A percentile compares a stretch with the other conserved stretches of the same genome.
These are phyloP conservation scores for Halcyon badia DNA, from an alignment of 2,797 vertebrate species.

Conservation along the genomic window DNA sequence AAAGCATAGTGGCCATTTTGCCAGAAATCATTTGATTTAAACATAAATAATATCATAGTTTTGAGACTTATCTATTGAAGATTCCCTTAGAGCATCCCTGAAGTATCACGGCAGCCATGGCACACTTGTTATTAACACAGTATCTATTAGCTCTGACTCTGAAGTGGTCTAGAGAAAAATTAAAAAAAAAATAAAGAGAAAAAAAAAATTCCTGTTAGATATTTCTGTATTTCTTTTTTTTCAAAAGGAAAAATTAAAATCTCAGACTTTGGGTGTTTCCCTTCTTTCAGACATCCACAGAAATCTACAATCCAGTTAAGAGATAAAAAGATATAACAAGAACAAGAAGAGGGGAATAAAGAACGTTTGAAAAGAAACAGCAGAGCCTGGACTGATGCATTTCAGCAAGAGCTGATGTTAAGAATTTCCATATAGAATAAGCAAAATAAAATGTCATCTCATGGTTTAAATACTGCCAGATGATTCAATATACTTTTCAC, in stretches of 20 bases:
- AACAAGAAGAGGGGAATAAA: slow-evolving; percentile 28
- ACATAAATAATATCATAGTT: neutral
- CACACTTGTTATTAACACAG: neutral
- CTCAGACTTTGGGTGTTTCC: neutral
- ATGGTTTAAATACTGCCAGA: slow-evolving; percentile 71
- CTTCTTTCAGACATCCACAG: neutral
- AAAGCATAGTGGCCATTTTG: neutral
- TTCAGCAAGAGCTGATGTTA: slow-evolving; percentile 51
- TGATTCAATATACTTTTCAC: slow-evolving; percentile 69
- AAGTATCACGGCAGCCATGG: neutral
- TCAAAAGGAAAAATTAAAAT: neutral
- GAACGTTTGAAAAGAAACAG: slow-evolving; percentile 56
- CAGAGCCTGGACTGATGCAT: neutral
- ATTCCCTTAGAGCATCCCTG: neutral
- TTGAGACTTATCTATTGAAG: neutral
- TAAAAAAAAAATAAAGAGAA: neutral
- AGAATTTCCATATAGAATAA: slow-evolving; percentile 71
- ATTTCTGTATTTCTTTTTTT: neutral
- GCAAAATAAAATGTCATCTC: slow-evolving; percentile 72
- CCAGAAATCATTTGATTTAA: slow-evolving; percentile 9
- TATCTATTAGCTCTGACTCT: neutral
- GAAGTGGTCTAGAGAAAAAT: neutral
- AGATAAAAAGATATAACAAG: slow-evolving; percentile 30
- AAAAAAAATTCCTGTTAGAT: neutral
- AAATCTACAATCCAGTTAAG: neutral